Evolutionary conservation across 2,888 invertebrate genomes (phyloP), one percentile per base, ranked within the genome.

Genomic region (Phlogophora meticulosa): DNA sequence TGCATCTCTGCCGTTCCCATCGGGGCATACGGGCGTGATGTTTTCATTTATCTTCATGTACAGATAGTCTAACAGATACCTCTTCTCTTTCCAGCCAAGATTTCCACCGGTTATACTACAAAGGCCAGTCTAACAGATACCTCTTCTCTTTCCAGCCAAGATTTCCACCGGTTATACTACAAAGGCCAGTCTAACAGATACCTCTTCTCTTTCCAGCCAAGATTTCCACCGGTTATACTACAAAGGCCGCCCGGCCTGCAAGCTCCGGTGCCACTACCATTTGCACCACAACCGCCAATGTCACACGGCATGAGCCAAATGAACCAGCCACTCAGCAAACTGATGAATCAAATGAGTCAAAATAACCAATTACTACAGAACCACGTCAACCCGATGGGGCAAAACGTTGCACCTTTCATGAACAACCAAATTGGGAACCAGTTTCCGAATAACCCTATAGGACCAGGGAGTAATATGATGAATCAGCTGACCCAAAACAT

Each of bases 91-190:
- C 1, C 88, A 95, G 96, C 94, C 94, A 49, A 88, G 95, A 81
- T 96, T 91, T 86, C 94, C 94, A 32, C 91, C 93, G 1, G 93
- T 96, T 1, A 94, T 95, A 42, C 85, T 95, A 0, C 95, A 95
- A 84, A 85, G 95, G 64, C 94, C 1, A n/a, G 24, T 22, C 17
- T 38, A n/a, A 11, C 0, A 15, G 11, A 38, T 7, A 40, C 7
- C 3, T 51, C 13, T 28, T 42, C 15, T 10, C n/a, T 61, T 88
- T 85, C 1, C 88, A 95, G 96, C 94, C 94, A 49, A 88, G 95
- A 81, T 96, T 91, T 86, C 94, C 94, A 32, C 91, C 93, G 1
- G 93, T 96, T 1, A 94, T 95, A 42, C 85, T 95, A 0, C 95
- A 95, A 84, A 85, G 95, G 64, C 94, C 1, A 15, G 11, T 45